Percentiles rank a stretch among this genome's conserved stretches.
Evolutionary conservation across 2,113 vertebrate species (phyloP).

Genomic region (Dendropsophus ebraccatus): DNA sequence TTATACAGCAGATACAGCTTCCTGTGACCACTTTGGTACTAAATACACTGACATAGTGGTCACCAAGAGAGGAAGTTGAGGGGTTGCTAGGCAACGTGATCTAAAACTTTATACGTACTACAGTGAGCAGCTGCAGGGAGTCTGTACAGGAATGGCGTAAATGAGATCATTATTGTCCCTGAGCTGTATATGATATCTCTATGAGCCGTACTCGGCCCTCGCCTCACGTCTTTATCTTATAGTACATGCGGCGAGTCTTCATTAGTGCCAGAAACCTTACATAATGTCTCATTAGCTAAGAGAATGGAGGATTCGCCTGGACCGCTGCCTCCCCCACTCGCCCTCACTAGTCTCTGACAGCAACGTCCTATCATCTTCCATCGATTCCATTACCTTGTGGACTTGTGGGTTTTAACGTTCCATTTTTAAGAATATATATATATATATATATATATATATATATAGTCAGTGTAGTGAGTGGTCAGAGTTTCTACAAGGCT

Average conservation of each 20-base stretch:
- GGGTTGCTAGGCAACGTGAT: neutral
- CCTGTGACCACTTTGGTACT: neutral
- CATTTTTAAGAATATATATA: too few relatives aligned
- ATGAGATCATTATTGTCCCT: neutral
- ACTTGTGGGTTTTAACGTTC: too few relatives aligned
- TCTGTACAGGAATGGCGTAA: neutral
- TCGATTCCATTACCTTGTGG: too few relatives aligned
- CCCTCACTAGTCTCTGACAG: neutral
- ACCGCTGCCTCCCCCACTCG: neutral
- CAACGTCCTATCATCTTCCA: neutral
- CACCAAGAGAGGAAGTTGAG: neutral
- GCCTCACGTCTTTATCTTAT: too few relatives aligned
- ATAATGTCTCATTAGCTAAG: conserved; percentile 31
- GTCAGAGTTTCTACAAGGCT: too few relatives aligned
- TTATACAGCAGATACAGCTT: neutral
- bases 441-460: too few relatives aligned
- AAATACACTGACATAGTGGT: neutral
- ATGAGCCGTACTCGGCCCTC: neutral
- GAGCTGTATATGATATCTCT: neutral
- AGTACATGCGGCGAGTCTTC: neutral
- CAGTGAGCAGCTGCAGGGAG: too few relatives aligned
- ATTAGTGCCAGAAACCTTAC: neutral
- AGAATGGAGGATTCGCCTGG: neutral
- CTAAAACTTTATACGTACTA: too few relatives aligned
- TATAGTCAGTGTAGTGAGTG: too few relatives aligned